A percentile compares a stretch with the other conserved stretches of the same genome.
Conservation (phyloP, 2,888 invertebrate genomes). For the Chrysomela aeneicollis region DNA sequence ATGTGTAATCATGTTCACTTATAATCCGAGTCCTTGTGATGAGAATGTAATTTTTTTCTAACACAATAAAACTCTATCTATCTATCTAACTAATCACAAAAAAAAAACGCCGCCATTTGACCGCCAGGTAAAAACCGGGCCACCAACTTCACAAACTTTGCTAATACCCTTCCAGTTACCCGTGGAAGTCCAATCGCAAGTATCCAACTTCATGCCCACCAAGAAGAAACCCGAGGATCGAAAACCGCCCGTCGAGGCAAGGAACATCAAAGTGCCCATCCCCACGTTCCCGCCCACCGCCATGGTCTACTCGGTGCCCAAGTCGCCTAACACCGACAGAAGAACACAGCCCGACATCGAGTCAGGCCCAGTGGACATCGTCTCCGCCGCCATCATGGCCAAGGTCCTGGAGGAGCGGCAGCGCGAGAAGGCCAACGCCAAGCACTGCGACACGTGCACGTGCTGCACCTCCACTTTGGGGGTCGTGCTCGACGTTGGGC, state of each 20-base stretch:
- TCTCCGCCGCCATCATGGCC: constrained; percentile 89
- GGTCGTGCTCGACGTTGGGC: constrained; percentile 66
- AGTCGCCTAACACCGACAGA: constrained; percentile 57
- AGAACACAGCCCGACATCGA: constrained; percentile 65
- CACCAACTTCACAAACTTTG: too few relatives aligned
- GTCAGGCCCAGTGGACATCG: constrained; percentile 73
- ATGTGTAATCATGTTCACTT: too few relatives aligned
- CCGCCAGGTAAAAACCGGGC: too few relatives aligned
- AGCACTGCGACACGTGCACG: constrained; percentile 85
- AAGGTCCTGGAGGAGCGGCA: constrained; percentile 90
- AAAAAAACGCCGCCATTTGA: too few relatives aligned
- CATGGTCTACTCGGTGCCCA: constrained; percentile 75
- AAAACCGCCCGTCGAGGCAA: constrained; percentile 61
- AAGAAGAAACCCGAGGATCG: constrained; percentile 65
- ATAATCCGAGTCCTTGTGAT: too few relatives aligned
- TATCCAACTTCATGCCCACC: constrained; percentile 77
- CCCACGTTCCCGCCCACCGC: constrained; percentile 86
- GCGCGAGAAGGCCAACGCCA: constrained; percentile 77
- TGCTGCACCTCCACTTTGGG: constrained; percentile 69
- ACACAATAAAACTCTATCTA: too few relatives aligned
- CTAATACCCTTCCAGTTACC: constrained; percentile 75
- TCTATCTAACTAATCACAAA: too few relatives aligned
- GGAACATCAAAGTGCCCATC: constrained; percentile 77
- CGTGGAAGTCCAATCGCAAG: constrained; percentile 89
- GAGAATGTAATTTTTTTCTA: too few relatives aligned